These are phyloP conservation scores for Helarctos malayanus DNA, from an alignment of 2,797 vertebrate genomes.

Conservation along the genomic window DNA sequence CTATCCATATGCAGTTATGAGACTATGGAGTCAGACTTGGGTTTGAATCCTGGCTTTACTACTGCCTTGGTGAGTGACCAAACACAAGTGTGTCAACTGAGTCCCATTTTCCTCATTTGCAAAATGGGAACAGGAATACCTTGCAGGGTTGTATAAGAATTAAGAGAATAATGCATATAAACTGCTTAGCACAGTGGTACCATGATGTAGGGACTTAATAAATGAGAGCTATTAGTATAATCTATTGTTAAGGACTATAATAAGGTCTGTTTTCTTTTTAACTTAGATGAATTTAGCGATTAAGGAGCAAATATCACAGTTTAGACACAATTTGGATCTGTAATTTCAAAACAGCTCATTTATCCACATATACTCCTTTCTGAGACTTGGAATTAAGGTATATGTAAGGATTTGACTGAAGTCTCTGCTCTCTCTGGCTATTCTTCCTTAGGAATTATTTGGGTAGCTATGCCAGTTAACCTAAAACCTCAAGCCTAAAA, in stretches of 20 bases:
- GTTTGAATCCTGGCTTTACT: background rate
- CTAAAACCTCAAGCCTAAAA: constrained; percentile 40
- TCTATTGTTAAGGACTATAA: background rate
- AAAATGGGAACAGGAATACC: background rate
- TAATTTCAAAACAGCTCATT: constrained; percentile 1
- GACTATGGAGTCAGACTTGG: constrained; percentile 1
- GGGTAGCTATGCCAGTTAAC: background rate
- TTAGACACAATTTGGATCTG: background rate
- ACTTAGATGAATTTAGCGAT: background rate
- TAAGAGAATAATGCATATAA: background rate
- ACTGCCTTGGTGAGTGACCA: background rate
- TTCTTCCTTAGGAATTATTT: constrained; percentile 53
- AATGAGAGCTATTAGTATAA: background rate
- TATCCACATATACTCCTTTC: background rate
- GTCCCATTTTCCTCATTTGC: background rate
- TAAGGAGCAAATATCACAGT: constrained; percentile 1
- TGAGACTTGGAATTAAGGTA: constrained; percentile 38
- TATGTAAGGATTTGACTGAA: background rate
- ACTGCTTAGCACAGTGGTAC: background rate
- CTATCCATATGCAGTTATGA: background rate
- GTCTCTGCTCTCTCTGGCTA: background rate
- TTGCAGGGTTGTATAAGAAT: background rate
- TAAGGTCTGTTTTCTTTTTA: constrained; percentile 10
- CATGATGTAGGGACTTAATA: background rate
- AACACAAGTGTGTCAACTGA: background rate